These are phyloP conservation scores for Sipha flava DNA, from an alignment of 1,140 invertebrate species.

Conservation along the genomic window DNA sequence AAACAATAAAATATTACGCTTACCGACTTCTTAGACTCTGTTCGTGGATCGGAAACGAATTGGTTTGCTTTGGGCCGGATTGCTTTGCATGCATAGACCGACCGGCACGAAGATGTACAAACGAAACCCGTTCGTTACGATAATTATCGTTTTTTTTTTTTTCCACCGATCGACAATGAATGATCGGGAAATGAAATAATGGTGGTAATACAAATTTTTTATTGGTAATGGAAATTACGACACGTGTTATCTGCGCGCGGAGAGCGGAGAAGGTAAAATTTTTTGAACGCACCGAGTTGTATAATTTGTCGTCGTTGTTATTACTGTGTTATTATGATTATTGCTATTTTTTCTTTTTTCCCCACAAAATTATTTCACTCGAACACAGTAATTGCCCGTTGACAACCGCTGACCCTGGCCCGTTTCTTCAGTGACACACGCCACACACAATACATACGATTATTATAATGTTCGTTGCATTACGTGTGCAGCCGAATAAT, in stretches of 20 bases:
- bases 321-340: not conserved
- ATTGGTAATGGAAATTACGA: not conserved
- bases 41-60: too few species aligned
- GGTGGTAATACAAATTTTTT: too few species aligned
- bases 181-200: too few species aligned
- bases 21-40: too few species aligned
- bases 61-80: too few species aligned
- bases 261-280: not conserved
- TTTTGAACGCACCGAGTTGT: not conserved
- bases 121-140: too few species aligned
- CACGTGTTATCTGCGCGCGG: not conserved
- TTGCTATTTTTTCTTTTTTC: not conserved
- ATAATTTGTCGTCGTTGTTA: not conserved
- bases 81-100: too few species aligned
- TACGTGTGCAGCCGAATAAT: not conserved
- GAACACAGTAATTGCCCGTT: conserved; percentile 10
- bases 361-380: not conserved
- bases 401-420: conserved; percentile 19
- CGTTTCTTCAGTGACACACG: conserved; percentile 1
- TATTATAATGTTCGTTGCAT: not conserved
- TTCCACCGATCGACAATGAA: too few species aligned
- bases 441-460: not conserved
- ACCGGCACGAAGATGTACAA: too few species aligned
- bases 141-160: not conserved
- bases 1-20: too few species aligned